phyloP scores from a whole-genome alignment of 2,888 invertebrate genomes.

The Dynastes tityus region DNA sequence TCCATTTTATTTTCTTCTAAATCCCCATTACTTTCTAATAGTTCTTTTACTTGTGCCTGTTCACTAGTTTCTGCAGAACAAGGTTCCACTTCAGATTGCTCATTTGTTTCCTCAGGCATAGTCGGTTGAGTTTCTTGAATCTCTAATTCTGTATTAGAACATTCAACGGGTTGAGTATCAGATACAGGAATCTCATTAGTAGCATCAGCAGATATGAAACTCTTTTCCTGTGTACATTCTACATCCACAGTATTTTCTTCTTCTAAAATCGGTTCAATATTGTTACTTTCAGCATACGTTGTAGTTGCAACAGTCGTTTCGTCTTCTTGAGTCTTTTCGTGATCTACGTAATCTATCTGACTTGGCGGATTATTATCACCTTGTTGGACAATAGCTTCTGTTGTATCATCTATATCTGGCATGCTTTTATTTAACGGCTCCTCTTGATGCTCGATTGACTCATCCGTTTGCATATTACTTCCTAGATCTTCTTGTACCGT shows the following conservation, averaged over 20 bases:
- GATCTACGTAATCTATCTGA: not conserved
- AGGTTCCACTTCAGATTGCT: not conserved
- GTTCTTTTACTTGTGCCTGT: conserved; percentile 1
- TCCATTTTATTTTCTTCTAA: not conserved
- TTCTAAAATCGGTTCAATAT: not conserved
- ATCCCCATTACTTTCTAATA: not conserved
- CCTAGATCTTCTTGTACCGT: not conserved
- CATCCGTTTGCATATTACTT: not conserved
- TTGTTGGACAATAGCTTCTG: not conserved
- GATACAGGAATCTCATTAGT: not conserved
- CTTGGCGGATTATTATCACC: not conserved
- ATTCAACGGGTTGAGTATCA: not conserved
- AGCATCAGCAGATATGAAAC: not conserved
- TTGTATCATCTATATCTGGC: conserved; percentile 26
- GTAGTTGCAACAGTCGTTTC: not conserved
- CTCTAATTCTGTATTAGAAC: not conserved
- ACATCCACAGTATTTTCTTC: not conserved
- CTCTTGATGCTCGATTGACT: conserved; percentile 5
- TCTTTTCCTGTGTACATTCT: not conserved
- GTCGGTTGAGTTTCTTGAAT: not conserved
- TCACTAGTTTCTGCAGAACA: not conserved
- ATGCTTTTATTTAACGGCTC: conserved; percentile 15
- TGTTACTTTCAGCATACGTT: not conserved
- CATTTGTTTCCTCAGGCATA: not conserved
- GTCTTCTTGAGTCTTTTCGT: conserved; percentile 17